Base-by-base conservation (phyloP, 2,888 invertebrate species). In the Sesia bembeciformis region DNA sequence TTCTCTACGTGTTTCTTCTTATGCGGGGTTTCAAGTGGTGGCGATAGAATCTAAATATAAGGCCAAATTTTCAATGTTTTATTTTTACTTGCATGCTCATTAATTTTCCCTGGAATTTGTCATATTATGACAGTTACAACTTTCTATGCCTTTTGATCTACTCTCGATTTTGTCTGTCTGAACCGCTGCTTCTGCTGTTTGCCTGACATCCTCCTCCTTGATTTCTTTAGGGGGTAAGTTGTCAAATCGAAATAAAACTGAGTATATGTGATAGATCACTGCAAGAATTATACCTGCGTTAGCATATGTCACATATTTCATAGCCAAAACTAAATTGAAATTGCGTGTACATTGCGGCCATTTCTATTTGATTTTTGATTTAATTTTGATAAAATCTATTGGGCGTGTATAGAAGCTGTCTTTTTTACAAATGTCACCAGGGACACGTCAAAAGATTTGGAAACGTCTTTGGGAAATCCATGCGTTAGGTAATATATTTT, bases 181-280 rank as follows among this genome's bases (percentile, higher is more conserved):
- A 40, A 51, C 54, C 5, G 50, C 39, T 39, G 4, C 50, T 7
- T 50, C 50, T 50, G 23, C 38, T 23, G n/a, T 23, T 46, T 8
- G 8, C 8, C 4, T n/a, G 56, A 65, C 7, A 56, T 52, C 52
- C 50, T 54, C 52, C 50, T 54, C 4, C 43, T 54, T 51, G 57
- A 54, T 7, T 38, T n/a, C 6, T 50, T 50, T 39, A 38, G 5
- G 4, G 40, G 62, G 54, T 8, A 68, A 54, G 62, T 56, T 63
- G 38, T 74, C 70, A 57, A 82, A 81, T 6, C 65, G 60, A 5
- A 62, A 57, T 42, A 76, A 51, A 53, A 80, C 76, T 40, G 64
- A 56, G 50, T 57, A 68, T 4, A 84, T 56, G 58, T 85, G 84
- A 52, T 73, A 62, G n/a, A 71, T 63, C 8, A 73, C 75, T 7